Percentiles rank a stretch among this genome's conserved stretches.
phyloP scores from a whole-genome alignment of 2,797 vertebrate species.

The Tauraco hartlaubi region DNA sequence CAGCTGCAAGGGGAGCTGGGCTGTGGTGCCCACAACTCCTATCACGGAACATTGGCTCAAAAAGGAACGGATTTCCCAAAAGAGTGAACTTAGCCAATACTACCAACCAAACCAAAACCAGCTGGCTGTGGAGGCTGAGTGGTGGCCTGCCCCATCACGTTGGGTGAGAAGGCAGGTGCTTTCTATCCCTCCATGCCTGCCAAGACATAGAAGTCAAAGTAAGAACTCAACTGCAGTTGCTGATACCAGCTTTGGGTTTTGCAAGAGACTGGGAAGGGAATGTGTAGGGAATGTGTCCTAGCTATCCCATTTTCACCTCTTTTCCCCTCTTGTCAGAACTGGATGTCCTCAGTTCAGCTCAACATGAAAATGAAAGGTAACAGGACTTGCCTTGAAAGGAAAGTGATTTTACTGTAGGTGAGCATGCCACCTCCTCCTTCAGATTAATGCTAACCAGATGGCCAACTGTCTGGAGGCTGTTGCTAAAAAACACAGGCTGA shows the following conservation, averaged over 20 bases:
- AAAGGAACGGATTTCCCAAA: neutral
- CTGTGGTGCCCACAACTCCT: neutral
- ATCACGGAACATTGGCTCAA: neutral
- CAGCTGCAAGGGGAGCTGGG: neutral
- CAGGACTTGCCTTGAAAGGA: neutral
- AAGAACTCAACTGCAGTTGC: neutral
- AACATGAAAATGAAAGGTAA: neutral
- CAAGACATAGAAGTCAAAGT: neutral
- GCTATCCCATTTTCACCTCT: neutral
- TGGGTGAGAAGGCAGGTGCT: neutral
- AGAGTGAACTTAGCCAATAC: neutral
- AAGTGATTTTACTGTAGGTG: slow-evolving; percentile 4
- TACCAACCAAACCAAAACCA: neutral
- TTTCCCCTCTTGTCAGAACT: neutral
- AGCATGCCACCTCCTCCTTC: neutral
- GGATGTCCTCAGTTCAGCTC: neutral
- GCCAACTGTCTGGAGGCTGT: neutral
- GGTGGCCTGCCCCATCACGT: accelerated
- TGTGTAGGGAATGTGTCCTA: neutral
- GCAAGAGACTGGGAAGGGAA: neutral
- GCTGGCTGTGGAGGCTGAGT: neutral
- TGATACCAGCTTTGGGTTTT: neutral
- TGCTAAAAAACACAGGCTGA: slow-evolving; percentile 1
- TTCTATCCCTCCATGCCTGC: neutral
- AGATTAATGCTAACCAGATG: neutral